Percentiles rank a stretch among this genome's conserved stretches.
phyloP scores from a whole-genome alignment of 92 coral and sea anemone species.

The Epizoanthus ramosus region DNA sequence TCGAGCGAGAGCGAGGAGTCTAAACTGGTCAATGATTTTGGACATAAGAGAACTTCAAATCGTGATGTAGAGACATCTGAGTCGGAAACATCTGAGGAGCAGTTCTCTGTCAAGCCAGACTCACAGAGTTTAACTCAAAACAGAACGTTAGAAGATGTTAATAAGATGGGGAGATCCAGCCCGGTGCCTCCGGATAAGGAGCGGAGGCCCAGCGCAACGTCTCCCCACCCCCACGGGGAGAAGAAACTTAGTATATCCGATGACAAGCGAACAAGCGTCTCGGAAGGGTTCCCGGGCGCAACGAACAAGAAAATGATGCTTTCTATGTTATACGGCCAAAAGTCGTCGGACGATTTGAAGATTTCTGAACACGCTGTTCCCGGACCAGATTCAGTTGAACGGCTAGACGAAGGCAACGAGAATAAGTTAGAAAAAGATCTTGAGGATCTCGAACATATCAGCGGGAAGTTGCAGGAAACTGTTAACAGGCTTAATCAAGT shows the following conservation, averaged over 20 bases:
- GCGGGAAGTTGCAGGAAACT: constrained; percentile 70
- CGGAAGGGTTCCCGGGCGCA: constrained; percentile 83
- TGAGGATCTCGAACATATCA: constrained; percentile 50
- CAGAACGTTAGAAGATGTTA: constrained; percentile 18
- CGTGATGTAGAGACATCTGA: constrained; percentile 36
- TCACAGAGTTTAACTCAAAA: constrained; percentile 11
- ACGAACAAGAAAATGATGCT: constrained; percentile 90
- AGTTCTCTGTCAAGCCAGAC: constrained; percentile 15
- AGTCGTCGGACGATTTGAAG: constrained; percentile 78
- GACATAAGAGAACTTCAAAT: constrained; percentile 28
- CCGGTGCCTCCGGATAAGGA: background rate
- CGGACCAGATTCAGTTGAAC: constrained; percentile 46
- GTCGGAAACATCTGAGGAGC: constrained; percentile 39
- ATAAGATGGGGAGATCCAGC: background rate
- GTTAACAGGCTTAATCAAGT: constrained; percentile 63
- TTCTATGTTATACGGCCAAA: constrained; percentile 85
- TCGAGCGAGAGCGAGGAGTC: constrained; percentile 49
- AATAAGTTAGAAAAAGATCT: constrained; percentile 39
- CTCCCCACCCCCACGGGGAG: background rate
- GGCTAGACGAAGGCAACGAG: constrained; percentile 49
- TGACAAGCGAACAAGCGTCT: constrained; percentile 71
- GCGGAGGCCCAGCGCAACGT: background rate
- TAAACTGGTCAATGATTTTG: constrained; percentile 12
- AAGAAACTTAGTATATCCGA: constrained; percentile 18
- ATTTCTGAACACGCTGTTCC: constrained; percentile 58